These are phyloP conservation scores for Zosterops hypoxanthus DNA, from an alignment of 2,113 vertebrate species.

Conservation along the genomic window DNA sequence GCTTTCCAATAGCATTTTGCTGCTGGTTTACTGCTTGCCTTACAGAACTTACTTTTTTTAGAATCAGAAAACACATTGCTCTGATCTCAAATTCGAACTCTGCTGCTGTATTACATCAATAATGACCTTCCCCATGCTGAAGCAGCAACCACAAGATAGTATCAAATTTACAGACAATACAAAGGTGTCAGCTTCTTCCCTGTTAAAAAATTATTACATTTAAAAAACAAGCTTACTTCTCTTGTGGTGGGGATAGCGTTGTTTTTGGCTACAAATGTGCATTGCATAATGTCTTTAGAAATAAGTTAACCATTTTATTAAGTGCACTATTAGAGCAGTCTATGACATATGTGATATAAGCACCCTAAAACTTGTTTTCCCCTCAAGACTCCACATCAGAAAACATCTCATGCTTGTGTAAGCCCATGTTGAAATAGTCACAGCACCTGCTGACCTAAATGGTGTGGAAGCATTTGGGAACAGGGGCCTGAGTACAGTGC, in stretches of 20 bases:
- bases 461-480: not conserved
- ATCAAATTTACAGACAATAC: not conserved
- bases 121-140: not conserved
- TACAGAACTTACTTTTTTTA: not conserved
- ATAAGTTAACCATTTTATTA: conserved; percentile 33
- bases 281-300: conserved; percentile 45
- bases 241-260: not conserved
- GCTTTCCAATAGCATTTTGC: conserved; percentile 3
- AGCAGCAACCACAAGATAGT: not conserved
- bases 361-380: not conserved
- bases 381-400: not conserved
- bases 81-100: not conserved
- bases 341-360: not conserved
- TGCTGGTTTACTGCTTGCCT: conserved; percentile 5
- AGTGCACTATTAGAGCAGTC: not conserved
- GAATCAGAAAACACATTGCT: not conserved
- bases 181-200: not conserved
- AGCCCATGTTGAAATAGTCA: not conserved
- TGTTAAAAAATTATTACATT: not conserved
- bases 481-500: not conserved
- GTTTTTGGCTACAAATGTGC: conserved; percentile 14
- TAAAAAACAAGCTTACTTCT: conserved; percentile 16
- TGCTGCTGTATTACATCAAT: not conserved
- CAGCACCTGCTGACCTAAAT: not conserved
- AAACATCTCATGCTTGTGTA: not conserved